phyloP scores from a whole-genome alignment of 2,113 vertebrate genomes.

The Isichthys henryi region DNA sequence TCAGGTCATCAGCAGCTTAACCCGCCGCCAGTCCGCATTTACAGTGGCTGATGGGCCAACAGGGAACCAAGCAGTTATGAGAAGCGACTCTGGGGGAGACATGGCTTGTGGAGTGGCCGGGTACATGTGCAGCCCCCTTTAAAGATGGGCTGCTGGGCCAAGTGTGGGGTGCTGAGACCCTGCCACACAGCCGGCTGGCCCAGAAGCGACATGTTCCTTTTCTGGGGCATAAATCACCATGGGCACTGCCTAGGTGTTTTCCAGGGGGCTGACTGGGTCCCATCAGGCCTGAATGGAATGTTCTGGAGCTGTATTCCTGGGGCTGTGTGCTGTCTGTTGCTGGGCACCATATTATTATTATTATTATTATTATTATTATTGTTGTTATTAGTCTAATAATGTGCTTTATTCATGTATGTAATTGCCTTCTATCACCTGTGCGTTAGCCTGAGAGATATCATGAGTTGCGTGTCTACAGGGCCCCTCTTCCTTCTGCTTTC shows the following conservation, averaged over 20 bases:
- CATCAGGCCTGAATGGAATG: neutral
- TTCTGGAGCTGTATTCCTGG: neutral
- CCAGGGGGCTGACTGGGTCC: neutral
- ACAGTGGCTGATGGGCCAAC: neutral
- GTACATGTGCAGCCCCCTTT: neutral
- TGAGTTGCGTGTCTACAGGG: neutral
- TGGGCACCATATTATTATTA: neutral
- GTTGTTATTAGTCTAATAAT: neutral
- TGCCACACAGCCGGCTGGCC: neutral
- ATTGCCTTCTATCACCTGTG: neutral
- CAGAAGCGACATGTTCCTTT: neutral
- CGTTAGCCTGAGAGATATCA: neutral
- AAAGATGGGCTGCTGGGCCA: neutral
- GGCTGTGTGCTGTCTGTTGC: neutral
- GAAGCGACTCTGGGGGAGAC: neutral
- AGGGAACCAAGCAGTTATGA: neutral
- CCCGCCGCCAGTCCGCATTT: neutral
- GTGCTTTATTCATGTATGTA: neutral
- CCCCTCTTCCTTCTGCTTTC: neutral
- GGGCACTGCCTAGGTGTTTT: neutral
- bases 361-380: neutral
- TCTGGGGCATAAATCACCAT: neutral
- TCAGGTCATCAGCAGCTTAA: neutral
- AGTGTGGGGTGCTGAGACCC: neutral
- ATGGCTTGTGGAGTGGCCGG: neutral